phyloP scores from a whole-genome alignment of 2,797 vertebrate genomes.

The Sandelia bainsii region DNA sequence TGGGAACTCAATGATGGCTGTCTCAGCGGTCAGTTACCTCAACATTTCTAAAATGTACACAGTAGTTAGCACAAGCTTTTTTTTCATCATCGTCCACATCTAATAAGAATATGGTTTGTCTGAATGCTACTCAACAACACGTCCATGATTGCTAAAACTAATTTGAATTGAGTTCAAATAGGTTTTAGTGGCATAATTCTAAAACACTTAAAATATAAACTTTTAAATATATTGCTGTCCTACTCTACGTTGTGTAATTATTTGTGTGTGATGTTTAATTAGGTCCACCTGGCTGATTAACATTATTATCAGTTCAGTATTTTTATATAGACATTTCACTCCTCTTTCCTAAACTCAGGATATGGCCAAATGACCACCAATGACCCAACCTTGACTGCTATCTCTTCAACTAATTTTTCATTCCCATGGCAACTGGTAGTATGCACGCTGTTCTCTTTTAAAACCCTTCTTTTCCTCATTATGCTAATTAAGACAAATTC shows the following conservation, averaged over 20 bases:
- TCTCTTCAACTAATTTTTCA: constrained; percentile 53
- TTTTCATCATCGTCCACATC: not conserved
- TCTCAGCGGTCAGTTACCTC: not conserved
- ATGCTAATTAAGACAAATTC: constrained; percentile 72
- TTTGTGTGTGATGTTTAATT: not conserved
- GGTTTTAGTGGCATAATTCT: not conserved
- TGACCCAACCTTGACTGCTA: constrained; percentile 35
- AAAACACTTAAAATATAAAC: not conserved
- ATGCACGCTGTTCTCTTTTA: constrained; percentile 48
- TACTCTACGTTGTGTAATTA: constrained; percentile 1
- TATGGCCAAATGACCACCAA: constrained; percentile 29
- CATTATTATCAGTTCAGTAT: not conserved
- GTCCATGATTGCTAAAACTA: not conserved
- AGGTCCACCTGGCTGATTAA: not conserved
- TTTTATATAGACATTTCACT: not conserved
- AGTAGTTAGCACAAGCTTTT: too few species aligned
- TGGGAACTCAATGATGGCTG: too few species aligned
- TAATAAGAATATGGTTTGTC: not conserved
- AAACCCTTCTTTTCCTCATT: constrained; percentile 66
- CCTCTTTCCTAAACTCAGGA: constrained; percentile 11
- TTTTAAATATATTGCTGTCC: not conserved
- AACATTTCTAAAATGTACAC: too few species aligned
- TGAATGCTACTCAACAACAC: not conserved
- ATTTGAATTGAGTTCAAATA: not conserved
- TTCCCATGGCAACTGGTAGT: constrained; percentile 69